phyloP scores from a whole-genome alignment of 2,113 vertebrate genomes.

The Rhagologus leucostigma region DNA sequence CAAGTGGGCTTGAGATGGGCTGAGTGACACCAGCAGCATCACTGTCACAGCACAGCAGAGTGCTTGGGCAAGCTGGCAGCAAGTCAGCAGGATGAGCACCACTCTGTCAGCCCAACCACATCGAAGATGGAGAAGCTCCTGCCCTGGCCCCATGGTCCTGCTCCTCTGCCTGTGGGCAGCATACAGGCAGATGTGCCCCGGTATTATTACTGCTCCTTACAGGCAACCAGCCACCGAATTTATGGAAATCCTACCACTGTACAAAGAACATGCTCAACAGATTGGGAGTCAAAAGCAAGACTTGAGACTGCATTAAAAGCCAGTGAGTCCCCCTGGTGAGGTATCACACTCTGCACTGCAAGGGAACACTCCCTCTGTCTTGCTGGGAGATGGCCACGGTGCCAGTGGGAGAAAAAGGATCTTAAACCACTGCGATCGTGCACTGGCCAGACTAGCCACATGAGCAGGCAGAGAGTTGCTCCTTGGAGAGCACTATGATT shows the following conservation, averaged over 20 bases:
- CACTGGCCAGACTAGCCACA: neutral
- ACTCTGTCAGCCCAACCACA: accelerated
- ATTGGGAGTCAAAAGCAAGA: neutral
- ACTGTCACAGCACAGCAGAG: neutral
- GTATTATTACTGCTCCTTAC: neutral
- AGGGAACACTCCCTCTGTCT: neutral
- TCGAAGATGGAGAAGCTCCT: neutral
- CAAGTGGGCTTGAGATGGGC: neutral
- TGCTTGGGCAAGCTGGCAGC: neutral
- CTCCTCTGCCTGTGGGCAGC: neutral
- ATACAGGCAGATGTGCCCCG: neutral
- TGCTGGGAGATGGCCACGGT: neutral
- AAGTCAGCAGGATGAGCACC: neutral
- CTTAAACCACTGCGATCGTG: neutral
- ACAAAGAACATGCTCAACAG: neutral
- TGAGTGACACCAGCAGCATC: neutral
- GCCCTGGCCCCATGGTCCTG: neutral
- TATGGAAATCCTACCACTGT: neutral
- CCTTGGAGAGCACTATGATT: neutral
- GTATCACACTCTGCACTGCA: neutral
- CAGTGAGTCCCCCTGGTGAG: neutral
- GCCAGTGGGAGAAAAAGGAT: neutral
- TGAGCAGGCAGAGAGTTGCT: neutral
- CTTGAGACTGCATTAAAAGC: neutral
- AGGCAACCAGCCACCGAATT: neutral